Conservation (phyloP, 2,888 invertebrate species). For the Graphium colonna region DNA sequence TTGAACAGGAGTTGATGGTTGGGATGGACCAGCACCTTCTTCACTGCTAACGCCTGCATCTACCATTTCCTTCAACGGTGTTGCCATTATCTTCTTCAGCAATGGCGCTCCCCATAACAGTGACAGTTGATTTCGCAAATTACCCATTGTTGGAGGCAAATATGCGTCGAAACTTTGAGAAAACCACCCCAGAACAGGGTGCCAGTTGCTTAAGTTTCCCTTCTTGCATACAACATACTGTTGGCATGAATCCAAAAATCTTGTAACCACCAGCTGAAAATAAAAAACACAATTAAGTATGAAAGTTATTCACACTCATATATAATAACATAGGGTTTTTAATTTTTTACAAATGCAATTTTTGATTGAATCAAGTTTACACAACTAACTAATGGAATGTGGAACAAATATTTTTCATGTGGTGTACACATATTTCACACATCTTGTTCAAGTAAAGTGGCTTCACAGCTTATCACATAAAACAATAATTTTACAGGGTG, state of each 20-base stretch:
- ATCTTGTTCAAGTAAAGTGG: too few species aligned
- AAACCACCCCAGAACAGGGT: slow-evolving; percentile 98
- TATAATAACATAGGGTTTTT: too few species aligned
- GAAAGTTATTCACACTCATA: too few species aligned
- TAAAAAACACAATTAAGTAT: too few species aligned
- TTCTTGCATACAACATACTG: slow-evolving; percentile 95
- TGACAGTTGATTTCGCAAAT: slow-evolving; percentile 84
- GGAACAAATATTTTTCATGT: too few species aligned
- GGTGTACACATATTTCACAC: too few species aligned
- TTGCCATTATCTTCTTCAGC: slow-evolving; percentile 60
- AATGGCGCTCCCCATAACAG: slow-evolving; percentile 83
- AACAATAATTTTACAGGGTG: too few species aligned
- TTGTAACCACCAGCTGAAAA: slow-evolving; percentile 88
- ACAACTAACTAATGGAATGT: too few species aligned
- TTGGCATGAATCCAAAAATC: slow-evolving; percentile 93
- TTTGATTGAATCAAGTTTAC: too few species aligned
- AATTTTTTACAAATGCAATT: too few species aligned
- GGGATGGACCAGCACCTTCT: slow-evolving; percentile 78
- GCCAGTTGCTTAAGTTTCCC: slow-evolving; percentile 97
- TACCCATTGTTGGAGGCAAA: slow-evolving; percentile 85
- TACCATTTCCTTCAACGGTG: slow-evolving; percentile 74
- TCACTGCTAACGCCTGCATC: slow-evolving; percentile 65
- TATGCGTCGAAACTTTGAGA: slow-evolving; percentile 85
- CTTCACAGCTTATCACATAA: too few species aligned
- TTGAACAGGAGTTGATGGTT: slow-evolving; percentile 68